Evolutionary conservation across 2,888 invertebrate genomes (phyloP).

Genomic region (Apodemia duryi): DNA sequence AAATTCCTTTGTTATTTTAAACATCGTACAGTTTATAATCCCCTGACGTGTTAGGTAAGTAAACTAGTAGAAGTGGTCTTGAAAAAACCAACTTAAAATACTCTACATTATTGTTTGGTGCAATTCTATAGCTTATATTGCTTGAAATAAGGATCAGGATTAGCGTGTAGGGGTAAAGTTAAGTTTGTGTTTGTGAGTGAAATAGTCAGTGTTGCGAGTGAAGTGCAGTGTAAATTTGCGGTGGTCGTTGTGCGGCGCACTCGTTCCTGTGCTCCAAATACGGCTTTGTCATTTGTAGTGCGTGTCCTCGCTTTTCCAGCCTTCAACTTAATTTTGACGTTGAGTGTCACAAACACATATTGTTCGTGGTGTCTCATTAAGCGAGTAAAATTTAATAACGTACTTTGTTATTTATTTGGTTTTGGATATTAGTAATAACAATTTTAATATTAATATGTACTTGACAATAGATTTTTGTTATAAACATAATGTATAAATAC

Average conservation of each 20-base stretch:
- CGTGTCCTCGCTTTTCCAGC: constrained; percentile 19
- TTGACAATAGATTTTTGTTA: too few species aligned
- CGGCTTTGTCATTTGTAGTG: constrained; percentile 32
- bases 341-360: constrained; percentile 1
- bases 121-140: constrained; percentile 33
- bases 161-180: constrained; percentile 15
- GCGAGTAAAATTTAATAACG: neutral
- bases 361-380: constrained; percentile 1
- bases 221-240: constrained; percentile 75
- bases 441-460: too few species aligned
- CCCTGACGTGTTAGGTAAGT: constrained; percentile 43
- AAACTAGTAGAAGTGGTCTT: constrained; percentile 48
- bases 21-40: constrained; percentile 55
- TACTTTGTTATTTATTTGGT: neutral
- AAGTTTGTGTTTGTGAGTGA: constrained; percentile 43
- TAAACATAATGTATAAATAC: too few species aligned
- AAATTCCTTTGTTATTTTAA: constrained; percentile 43
- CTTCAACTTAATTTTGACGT: constrained; percentile 17
- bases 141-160: constrained; percentile 27
- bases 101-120: neutral
- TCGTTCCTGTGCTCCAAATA: constrained; percentile 53
- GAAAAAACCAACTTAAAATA: constrained; percentile 38
- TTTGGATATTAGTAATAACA: neutral
- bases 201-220: constrained; percentile 66
- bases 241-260: constrained; percentile 62